A percentile compares a stretch with the other conserved stretches of the same genome.
phyloP scores from a whole-genome alignment of 2,113 vertebrate genomes.

The Pachypanchax playfairii region DNA sequence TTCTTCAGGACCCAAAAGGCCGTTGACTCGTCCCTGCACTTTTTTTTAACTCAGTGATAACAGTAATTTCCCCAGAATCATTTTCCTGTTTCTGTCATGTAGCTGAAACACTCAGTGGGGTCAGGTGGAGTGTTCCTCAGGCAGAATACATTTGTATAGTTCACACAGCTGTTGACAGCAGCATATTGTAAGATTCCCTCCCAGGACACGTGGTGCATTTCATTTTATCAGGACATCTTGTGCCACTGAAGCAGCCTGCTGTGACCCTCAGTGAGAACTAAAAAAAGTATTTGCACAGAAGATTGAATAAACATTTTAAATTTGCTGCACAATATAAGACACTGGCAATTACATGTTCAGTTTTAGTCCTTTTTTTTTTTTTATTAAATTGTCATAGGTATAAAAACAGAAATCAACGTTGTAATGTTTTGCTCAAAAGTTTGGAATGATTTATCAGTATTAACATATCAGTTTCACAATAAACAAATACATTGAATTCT shows the following conservation, averaged over 20 bases:
- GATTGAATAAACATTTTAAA: neutral
- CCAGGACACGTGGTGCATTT: constrained; percentile 6
- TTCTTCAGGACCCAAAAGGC: constrained; percentile 29
- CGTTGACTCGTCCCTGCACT: constrained; percentile 24
- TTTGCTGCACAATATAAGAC: no score
- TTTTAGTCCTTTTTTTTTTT: no score
- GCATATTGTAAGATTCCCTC: constrained; percentile 4
- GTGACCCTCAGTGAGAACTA: neutral
- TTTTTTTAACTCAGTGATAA: constrained; percentile 35
- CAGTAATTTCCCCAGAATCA: constrained; percentile 33
- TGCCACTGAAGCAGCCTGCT: neutral
- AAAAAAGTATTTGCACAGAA: rapidly evolving
- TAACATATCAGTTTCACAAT: constrained; percentile 1
- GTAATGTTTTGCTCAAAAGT: no score
- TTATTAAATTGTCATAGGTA: no score
- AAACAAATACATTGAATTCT: neutral
- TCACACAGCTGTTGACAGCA: constrained; percentile 4
- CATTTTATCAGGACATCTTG: neutral
- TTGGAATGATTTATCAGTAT: no score
- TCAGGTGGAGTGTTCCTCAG: constrained; percentile 18
- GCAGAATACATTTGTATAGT: constrained; percentile 13
- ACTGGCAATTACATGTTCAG: no score
- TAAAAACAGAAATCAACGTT: no score
- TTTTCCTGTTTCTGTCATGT: constrained; percentile 34
- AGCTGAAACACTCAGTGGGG: constrained; percentile 2